These are phyloP conservation scores for Coregonus ussuriensis DNA, from an alignment of 2,797 vertebrate genomes.

Conservation along the genomic window DNA sequence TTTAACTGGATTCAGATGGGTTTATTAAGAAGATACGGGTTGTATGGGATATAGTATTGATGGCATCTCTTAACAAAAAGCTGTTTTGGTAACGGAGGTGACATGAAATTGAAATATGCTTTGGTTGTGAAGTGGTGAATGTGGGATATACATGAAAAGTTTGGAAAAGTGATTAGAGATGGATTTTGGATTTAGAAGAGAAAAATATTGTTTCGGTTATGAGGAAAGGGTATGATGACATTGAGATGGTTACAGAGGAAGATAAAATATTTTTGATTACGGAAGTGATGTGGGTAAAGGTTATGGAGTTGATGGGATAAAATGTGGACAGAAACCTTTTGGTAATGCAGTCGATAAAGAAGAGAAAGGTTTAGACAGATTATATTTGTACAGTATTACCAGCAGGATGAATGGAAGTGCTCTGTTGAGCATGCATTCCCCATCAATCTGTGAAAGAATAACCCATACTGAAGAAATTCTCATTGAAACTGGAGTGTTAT, in stretches of 20 bases:
- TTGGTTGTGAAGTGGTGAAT: constrained; percentile 8
- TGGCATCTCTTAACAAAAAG: neutral
- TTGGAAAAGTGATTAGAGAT: neutral
- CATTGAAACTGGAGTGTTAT: neutral
- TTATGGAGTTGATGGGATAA: too few relatives aligned
- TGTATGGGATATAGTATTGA: neutral
- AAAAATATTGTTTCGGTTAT: too few relatives aligned
- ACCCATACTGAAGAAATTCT: neutral
- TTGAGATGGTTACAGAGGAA: too few relatives aligned
- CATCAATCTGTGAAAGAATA: constrained; percentile 9
- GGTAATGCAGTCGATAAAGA: too few relatives aligned
- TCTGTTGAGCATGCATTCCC: neutral
- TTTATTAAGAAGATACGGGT: neutral
- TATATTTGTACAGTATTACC: too few relatives aligned
- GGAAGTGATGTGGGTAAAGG: too few relatives aligned
- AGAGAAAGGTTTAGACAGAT: too few relatives aligned
- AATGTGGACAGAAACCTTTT: too few relatives aligned
- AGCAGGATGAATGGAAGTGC: neutral
- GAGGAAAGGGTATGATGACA: too few relatives aligned
- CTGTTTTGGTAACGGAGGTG: neutral
- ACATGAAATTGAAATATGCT: neutral
- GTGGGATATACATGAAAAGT: neutral
- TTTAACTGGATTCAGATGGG: constrained; percentile 1
- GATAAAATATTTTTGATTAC: too few relatives aligned
- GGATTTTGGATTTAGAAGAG: too few relatives aligned